Evolutionary conservation across 2,113 vertebrate genomes (phyloP), one percentile per base, ranked within the genome.

Genomic region (Silurus meridionalis): DNA sequence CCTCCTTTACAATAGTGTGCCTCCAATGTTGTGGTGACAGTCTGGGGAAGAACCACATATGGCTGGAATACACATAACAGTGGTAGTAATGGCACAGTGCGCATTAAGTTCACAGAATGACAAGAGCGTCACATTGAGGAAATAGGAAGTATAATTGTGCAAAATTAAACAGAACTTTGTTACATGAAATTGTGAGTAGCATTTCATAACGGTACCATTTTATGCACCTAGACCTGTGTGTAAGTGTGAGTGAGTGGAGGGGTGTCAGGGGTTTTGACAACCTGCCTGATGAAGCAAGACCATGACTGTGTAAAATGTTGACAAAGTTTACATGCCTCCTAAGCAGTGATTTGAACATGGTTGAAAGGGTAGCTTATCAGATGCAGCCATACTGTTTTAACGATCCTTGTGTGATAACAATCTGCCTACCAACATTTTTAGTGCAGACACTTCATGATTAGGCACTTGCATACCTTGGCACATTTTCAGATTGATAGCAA

Each of bases 381-480:
- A 75, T 77, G 37, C 13, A 66, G 61, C 61, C 15, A 10, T 67
- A 25, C 61, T 23, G 21, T 69, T 66, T 63, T 55, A 78, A 50
- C 46, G 10, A 53, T 28, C 85, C 67, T 37, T 37, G 61, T 19
- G 5, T 55, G 63, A 80, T 55, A 58, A 79, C 61, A 72, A 25
- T 81, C 53, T 17, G 63, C 84, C 37, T 67, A 71, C 55, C 63
- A 25, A n/a, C 28, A 11, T 19, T 71, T 48, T 78, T 57, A 63
- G 19, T 58, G 37, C 21, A 52, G 53, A 52, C 63, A n/a, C 52
- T 69, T 80, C 75, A 67, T 85, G 84, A 58, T 67, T 46, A 46
- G 58, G 75, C 52, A 58, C 63, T 69, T 58, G 6, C 72, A 77
- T 63, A 63, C 23, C 15, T 28, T 50, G 46, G 37, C 58, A 53